Percentiles rank a stretch among this genome's conserved stretches.
These are phyloP conservation scores for Eristalinus aeneus DNA, from an alignment of 2,888 invertebrate species.

Conservation along the genomic window DNA sequence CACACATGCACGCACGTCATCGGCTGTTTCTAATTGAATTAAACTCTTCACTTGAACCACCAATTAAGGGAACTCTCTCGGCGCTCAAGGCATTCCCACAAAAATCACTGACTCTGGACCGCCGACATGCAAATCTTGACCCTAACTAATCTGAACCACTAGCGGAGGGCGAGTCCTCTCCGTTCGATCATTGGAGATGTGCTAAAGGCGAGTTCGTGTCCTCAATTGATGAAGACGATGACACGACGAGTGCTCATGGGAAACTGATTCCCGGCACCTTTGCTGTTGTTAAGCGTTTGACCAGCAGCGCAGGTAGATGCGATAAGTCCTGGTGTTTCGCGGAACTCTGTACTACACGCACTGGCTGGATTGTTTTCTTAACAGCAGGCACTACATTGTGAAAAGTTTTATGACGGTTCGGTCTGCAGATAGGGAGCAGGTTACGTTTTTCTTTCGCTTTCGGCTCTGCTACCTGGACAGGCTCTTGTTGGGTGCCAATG, in stretches of 20 bases:
- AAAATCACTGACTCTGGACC: slow-evolving; percentile 44
- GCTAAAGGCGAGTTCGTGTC: background rate
- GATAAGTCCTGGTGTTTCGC: background rate
- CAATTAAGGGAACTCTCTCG: slow-evolving; percentile 27
- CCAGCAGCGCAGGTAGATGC: background rate
- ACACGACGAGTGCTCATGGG: background rate
- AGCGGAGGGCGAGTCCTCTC: slow-evolving; percentile 27
- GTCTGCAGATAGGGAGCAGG: background rate
- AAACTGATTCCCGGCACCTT: background rate
- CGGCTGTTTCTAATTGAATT: slow-evolving; percentile 34
- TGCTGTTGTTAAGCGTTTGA: background rate
- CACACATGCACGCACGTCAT: background rate
- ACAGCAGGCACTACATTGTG: background rate
- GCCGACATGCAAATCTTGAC: slow-evolving; percentile 66
- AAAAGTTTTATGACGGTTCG: slow-evolving; percentile 5
- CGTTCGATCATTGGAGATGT: background rate
- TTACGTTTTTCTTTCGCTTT: background rate
- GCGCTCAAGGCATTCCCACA: slow-evolving; percentile 31
- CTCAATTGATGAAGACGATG: background rate
- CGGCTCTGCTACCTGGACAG: background rate
- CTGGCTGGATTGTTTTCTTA: background rate
- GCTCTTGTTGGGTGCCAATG: background rate
- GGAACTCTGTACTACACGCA: background rate
- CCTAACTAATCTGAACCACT: slow-evolving; percentile 63
- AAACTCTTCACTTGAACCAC: slow-evolving; percentile 50